Conservation (phyloP, 2,888 invertebrate genomes). For the Aricia artaxerxes region DNA sequence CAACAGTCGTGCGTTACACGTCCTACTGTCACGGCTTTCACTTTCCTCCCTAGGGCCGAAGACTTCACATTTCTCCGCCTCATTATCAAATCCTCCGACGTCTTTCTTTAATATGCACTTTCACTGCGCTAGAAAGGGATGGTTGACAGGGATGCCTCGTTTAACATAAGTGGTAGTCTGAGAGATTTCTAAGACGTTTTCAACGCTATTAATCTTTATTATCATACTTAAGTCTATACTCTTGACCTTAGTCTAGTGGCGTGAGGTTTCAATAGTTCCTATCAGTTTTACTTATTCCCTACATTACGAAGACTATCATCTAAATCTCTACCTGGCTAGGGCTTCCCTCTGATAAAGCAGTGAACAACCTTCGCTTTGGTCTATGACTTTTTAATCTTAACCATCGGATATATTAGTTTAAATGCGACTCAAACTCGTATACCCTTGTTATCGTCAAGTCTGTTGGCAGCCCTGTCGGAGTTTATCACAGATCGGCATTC, state of each 20-base stretch:
- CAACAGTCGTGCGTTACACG: constrained; percentile 38
- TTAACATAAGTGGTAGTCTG: background rate
- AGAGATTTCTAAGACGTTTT: background rate
- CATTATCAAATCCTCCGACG: constrained; percentile 57
- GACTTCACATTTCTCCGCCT: constrained; percentile 59
- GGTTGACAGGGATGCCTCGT: constrained; percentile 32
- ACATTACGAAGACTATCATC: too few relatives aligned
- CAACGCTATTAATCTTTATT: background rate
- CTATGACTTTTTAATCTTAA: too few relatives aligned
- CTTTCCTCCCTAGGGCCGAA: constrained; percentile 47
- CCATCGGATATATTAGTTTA: too few relatives aligned
- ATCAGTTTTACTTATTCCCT: too few relatives aligned
- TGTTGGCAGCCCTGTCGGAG: constrained; percentile 30
- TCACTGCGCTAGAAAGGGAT: constrained; percentile 51
- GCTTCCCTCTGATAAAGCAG: too few relatives aligned
- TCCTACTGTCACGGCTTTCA: constrained; percentile 52
- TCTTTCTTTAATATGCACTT: constrained; percentile 52
- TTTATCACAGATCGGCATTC: constrained; percentile 58
- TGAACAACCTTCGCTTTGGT: too few relatives aligned
- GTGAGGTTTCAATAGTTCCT: background rate
- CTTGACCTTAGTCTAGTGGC: background rate
- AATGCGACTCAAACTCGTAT: background rate
- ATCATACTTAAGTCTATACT: background rate
- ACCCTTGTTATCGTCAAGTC: background rate
- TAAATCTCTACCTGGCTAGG: too few relatives aligned